Base-by-base conservation (phyloP, 2,113 vertebrate species). In the Phyllostomus discolor region DNA sequence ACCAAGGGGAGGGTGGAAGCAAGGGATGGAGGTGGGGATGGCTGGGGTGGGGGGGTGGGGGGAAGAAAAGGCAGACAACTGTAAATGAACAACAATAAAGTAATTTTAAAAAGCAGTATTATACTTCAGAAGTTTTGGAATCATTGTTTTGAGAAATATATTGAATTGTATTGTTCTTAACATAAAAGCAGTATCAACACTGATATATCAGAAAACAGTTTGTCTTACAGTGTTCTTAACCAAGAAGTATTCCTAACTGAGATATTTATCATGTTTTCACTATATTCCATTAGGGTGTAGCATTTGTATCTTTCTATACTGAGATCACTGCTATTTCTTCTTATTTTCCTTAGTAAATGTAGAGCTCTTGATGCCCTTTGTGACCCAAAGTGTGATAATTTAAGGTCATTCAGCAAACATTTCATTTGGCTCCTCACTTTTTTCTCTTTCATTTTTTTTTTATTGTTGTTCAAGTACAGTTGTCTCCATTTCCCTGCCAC, bases 71-170 rank as follows among this genome's bases (percentile, higher is more conserved):
- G 4, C 50, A 52, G 50, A 16, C 50, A 52, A 52, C 50, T 52
- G 50, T 52, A 52, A 17, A 17, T 52, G 50, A 52, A 52, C 50
- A 52, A 52, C 50, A 52, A 52, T 52, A 52, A 52, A 52, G 15
- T 17, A 52, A 52, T 52, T 52, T 17, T 14, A 38, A 46, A 97
- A 96, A 54, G 17, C 26, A 38, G 6, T 67, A 73, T n/a, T 35
- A 95, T 22, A 54, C 35, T 79, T 95, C 59, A 87, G 69, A 95
- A 72, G 3, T 83, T 95, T 87, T 54, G n/a, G 20, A 83, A 59
- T 79, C 35, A 76, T 59, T 81, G 19, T 4, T 80, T 48, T 66
- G 9, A 67, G 88, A 94, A 38, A 41, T 5, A 10, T 84, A 76
- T 31, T n/a, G 4, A 57, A 79, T 76, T 76, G 10, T 33, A 7